Evolutionary conservation across 2,113 vertebrate species (phyloP).

Genomic region (Tupaia tana): DNA sequence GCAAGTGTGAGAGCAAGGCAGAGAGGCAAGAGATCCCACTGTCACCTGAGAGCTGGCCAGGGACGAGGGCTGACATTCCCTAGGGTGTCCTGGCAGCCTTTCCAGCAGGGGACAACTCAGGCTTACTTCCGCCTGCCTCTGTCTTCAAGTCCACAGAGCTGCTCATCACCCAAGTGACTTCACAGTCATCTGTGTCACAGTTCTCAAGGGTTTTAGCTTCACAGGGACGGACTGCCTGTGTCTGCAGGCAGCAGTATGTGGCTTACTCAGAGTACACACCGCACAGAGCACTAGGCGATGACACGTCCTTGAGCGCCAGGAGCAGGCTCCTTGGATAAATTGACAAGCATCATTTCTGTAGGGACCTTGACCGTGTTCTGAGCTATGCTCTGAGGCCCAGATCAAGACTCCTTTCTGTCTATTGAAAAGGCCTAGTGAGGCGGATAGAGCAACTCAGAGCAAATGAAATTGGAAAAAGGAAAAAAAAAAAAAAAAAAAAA

Average conservation of each 20-base stretch:
- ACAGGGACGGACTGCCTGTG: background rate
- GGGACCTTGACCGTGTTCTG: background rate
- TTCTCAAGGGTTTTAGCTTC: background rate
- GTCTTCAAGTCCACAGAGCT: background rate
- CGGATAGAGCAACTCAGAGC: background rate
- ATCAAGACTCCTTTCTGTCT: background rate
- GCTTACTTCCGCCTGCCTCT: background rate
- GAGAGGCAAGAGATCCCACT: too few relatives aligned
- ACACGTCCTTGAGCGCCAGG: background rate
- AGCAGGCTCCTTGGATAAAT: background rate
- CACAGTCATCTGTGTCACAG: background rate
- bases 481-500: fast-evolving
- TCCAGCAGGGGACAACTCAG: background rate
- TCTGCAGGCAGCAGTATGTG: background rate
- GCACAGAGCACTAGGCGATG: background rate
- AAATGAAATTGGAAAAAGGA: background rate
- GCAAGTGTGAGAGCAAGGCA: fast-evolving
- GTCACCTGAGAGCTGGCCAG: too few relatives aligned
- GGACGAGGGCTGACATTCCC: fast-evolving
- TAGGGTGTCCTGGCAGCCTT: background rate
- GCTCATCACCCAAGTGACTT: too few relatives aligned
- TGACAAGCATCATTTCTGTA: background rate
- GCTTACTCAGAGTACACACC: background rate
- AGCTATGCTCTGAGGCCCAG: background rate
- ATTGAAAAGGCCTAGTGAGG: background rate